Evolutionary conservation across 2,113 vertebrate genomes (phyloP).

Genomic region (Mugil cephalus): DNA sequence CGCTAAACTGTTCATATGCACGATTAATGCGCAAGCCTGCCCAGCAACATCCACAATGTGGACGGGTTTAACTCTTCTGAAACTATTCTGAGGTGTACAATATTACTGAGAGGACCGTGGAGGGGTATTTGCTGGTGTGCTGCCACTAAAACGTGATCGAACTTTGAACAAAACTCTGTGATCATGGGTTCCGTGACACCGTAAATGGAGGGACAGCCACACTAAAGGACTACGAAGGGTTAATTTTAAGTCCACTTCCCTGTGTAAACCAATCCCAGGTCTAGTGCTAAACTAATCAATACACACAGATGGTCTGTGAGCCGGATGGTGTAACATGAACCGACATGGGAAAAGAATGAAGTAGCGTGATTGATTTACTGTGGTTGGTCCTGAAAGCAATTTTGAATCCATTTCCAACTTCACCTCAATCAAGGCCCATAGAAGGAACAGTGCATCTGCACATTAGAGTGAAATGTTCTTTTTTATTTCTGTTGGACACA

Average conservation of each 20-base stretch:
- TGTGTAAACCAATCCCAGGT: slow-evolving; percentile 53
- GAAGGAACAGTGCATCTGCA: slow-evolving; percentile 17
- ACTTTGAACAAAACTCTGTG: slow-evolving; percentile 1
- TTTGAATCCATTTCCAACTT: slow-evolving; percentile 62
- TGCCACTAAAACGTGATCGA: not conserved
- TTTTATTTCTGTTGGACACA: not conserved
- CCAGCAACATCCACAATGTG: slow-evolving; percentile 24
- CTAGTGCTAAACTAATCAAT: slow-evolving; percentile 70
- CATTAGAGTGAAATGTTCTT: no score
- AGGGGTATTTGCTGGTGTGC: not conserved
- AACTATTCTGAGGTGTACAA: not conserved
- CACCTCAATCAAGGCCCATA: slow-evolving; percentile 23
- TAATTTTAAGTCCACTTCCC: slow-evolving; percentile 30
- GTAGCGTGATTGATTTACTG: slow-evolving; percentile 76
- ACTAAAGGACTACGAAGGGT: slow-evolving; percentile 20
- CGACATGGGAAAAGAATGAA: slow-evolving; percentile 72
- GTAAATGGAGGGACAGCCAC: not conserved
- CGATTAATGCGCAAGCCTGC: slow-evolving; percentile 18
- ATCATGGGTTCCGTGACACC: not conserved
- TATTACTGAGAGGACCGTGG: not conserved
- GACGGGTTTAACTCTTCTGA: not conserved
- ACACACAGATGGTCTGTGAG: slow-evolving; percentile 73
- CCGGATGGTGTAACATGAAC: slow-evolving; percentile 75
- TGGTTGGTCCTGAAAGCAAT: slow-evolving; percentile 69
- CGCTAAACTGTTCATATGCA: slow-evolving; percentile 11